Conservation (phyloP, 35 echinoderm and acorn worm genomes). For the Hemicentrotus pulcherrimus region DNA sequence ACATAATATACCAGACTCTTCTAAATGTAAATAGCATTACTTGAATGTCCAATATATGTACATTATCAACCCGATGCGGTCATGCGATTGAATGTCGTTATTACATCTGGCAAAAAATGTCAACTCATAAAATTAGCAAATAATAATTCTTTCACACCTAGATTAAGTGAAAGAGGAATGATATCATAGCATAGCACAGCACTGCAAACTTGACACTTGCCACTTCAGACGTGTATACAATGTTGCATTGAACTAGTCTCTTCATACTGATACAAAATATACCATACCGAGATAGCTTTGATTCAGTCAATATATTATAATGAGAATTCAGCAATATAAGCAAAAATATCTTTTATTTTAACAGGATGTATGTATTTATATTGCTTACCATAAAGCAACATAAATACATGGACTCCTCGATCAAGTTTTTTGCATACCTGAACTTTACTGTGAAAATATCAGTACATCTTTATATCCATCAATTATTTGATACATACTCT, state of each 20-base stretch:
- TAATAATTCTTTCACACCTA: neutral
- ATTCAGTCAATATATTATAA: neutral
- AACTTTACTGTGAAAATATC: too few relatives aligned
- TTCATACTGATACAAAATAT: neutral
- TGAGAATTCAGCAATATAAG: neutral
- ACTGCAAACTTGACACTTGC: neutral
- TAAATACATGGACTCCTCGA: neutral
- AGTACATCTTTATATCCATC: neutral
- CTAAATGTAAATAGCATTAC: neutral
- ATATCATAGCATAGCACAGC: neutral
- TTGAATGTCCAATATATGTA: neutral
- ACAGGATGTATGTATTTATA: neutral
- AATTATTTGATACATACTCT: neutral
- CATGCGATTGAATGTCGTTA: neutral
- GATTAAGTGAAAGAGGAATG: neutral
- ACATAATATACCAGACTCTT: too few relatives aligned
- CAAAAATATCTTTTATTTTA: neutral
- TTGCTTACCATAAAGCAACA: neutral
- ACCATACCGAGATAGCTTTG: neutral
- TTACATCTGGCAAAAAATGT: neutral
- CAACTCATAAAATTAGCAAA: neutral
- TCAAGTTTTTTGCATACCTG: neutral
- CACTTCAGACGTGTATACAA: too few relatives aligned
- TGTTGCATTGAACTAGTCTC: neutral
- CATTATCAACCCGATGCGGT: neutral